Evolutionary conservation across 2,797 vertebrate species (phyloP).

Genomic region (Typhlichthys eigenmanni): DNA sequence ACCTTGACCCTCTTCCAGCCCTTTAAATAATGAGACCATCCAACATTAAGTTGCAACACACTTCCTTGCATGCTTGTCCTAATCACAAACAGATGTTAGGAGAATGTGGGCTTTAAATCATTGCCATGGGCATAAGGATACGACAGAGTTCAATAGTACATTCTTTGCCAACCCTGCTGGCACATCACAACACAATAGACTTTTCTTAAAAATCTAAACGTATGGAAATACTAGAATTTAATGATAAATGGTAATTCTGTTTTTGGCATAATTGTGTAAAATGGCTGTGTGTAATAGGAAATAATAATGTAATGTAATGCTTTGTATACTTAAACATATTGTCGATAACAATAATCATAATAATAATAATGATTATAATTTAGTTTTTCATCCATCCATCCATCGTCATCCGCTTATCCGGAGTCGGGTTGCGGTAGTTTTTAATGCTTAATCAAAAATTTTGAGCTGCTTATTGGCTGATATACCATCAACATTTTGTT

Average conservation of each 20-base stretch:
- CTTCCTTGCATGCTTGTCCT: constrained; percentile 63
- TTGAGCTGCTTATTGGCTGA: neutral
- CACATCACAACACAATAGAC: constrained; percentile 50
- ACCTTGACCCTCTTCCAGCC: constrained; percentile 65
- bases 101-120: constrained; percentile 44
- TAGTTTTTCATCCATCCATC: no score
- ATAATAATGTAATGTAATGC: neutral
- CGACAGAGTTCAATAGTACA: constrained; percentile 48
- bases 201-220: neutral
- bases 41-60: constrained; percentile 58
- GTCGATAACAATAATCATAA: neutral
- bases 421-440: no score
- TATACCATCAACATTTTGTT: neutral
- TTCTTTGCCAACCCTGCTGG: constrained; percentile 43
- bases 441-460: no score
- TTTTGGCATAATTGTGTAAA: constrained; percentile 14
- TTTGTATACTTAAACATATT: neutral
- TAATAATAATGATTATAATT: neutral
- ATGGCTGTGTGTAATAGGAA: neutral
- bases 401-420: no score
- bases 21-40: constrained; percentile 50
- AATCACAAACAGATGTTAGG: constrained; percentile 71
- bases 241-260: constrained; percentile 14
- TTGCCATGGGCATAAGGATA: constrained; percentile 31
- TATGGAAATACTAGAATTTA: constrained; percentile 8